Evolutionary conservation across 2,888 invertebrate genomes (phyloP).

Genomic region (Mimas tiliae): DNA sequence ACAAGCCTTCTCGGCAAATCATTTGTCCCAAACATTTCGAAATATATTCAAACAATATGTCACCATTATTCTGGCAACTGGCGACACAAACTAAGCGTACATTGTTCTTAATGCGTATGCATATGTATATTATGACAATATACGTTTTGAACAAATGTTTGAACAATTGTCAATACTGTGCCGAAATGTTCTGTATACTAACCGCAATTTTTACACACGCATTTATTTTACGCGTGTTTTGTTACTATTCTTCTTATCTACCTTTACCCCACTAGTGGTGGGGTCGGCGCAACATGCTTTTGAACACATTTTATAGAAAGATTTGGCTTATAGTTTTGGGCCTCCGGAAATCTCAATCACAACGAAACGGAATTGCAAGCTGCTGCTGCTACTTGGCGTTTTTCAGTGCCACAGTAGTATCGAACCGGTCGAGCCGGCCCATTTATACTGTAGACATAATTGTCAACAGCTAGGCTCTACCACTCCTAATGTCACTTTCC

Average conservation of each 20-base stretch:
- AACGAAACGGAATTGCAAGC: no score
- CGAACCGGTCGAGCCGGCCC: no score
- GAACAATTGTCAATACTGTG: conserved; percentile 28
- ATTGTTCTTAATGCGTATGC: conserved; percentile 31
- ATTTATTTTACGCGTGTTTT: neutral
- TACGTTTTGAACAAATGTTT: conserved; percentile 31
- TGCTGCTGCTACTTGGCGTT: no score
- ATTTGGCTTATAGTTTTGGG: no score
- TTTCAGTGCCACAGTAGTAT: no score
- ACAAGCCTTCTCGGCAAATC: conserved; percentile 13
- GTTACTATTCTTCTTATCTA: neutral
- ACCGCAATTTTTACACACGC: neutral
- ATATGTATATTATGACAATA: conserved; percentile 25
- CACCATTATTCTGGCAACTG: conserved; percentile 31
- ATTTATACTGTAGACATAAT: no score
- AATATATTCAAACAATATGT: conserved; percentile 34
- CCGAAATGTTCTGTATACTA: neutral
- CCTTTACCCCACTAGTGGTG: no score
- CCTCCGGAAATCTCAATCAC: no score
- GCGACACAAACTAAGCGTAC: conserved; percentile 31
- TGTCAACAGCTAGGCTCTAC: no score
- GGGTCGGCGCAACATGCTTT: no score
- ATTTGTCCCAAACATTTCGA: conserved; percentile 30
- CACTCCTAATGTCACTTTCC: no score
- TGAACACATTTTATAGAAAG: no score